Conservation (phyloP, 2,113 vertebrate species). For the Ammospiza nelsoni region DNA sequence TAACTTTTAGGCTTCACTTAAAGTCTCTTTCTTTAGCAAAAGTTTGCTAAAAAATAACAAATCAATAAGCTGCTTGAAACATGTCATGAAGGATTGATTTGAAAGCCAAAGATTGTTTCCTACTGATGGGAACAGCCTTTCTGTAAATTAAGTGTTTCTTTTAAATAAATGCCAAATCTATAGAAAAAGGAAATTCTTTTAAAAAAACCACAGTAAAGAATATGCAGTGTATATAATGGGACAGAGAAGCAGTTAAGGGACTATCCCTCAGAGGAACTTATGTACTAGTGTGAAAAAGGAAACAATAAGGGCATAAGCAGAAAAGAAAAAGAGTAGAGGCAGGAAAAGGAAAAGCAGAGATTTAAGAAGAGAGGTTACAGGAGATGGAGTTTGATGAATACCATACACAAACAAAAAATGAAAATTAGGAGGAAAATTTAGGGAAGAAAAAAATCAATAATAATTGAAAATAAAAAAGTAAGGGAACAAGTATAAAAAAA, state of each 20-base stretch:
- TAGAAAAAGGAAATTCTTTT: neutral
- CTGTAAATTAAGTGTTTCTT: constrained; percentile 11
- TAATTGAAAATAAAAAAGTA: neutral
- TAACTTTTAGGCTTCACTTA: neutral
- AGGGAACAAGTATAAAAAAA: neutral
- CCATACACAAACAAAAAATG: neutral
- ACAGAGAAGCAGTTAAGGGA: neutral
- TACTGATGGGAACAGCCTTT: neutral
- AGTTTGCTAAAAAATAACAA: constrained; percentile 52
- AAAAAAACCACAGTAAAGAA: neutral
- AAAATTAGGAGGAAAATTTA: neutral
- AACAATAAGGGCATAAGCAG: neutral
- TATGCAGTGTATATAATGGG: neutral
- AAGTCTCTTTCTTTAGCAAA: constrained; percentile 9
- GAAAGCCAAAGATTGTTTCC: neutral
- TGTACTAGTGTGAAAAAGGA: neutral
- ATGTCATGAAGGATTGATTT: constrained; percentile 35
- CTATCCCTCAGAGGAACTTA: neutral
- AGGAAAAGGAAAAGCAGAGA: neutral
- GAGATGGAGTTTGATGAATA: neutral
- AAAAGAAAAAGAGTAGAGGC: neutral
- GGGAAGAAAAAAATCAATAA: neutral
- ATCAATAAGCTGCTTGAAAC: constrained; percentile 48
- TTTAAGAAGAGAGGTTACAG: neutral
- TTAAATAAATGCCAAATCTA: neutral